Evolutionary conservation across 92 coral and sea anemone species (phyloP).

Genomic region (Diadumene lineata): DNA sequence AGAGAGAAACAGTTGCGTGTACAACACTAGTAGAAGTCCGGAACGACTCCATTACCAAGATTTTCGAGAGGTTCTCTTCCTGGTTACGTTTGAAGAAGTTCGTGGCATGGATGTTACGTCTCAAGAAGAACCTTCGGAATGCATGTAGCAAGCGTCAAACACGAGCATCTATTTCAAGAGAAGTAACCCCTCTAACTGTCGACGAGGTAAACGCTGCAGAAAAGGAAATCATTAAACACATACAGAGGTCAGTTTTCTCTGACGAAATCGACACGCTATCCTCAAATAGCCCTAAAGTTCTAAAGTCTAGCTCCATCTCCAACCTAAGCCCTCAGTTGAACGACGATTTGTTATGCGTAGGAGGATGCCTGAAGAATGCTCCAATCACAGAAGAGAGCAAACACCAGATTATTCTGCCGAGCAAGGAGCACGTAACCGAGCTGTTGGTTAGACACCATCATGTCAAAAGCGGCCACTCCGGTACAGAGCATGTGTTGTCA

Average conservation of each 20-base stretch:
- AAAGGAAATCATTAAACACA: constrained; percentile 30
- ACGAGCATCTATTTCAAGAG: neutral
- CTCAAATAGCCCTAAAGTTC: neutral
- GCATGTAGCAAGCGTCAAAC: constrained; percentile 18
- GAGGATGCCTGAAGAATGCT: constrained; percentile 47
- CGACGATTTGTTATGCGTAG: constrained; percentile 41
- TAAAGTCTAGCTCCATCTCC: constrained; percentile 27
- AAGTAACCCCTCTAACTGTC: constrained; percentile 30
- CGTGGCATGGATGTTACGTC: constrained; percentile 39
- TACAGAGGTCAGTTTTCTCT: constrained; percentile 27
- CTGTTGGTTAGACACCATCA: constrained; percentile 44
- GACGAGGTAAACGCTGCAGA: constrained; percentile 41
- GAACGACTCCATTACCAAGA: constrained; percentile 6
- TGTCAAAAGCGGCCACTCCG: constrained; percentile 44
- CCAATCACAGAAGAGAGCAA: constrained; percentile 36
- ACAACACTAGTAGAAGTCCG: neutral
- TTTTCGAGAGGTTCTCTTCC: constrained; percentile 8
- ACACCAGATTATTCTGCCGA: constrained; percentile 56
- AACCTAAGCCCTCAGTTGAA: constrained; percentile 46
- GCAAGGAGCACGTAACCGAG: constrained; percentile 31
- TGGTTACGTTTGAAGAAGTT: constrained; percentile 27
- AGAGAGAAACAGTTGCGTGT: neutral
- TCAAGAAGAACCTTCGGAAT: constrained; percentile 9
- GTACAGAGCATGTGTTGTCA: constrained; percentile 53
- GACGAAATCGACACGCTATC: constrained; percentile 16